Conservation (phyloP, 2,113 vertebrate species). For the Columba janthina region DNA sequence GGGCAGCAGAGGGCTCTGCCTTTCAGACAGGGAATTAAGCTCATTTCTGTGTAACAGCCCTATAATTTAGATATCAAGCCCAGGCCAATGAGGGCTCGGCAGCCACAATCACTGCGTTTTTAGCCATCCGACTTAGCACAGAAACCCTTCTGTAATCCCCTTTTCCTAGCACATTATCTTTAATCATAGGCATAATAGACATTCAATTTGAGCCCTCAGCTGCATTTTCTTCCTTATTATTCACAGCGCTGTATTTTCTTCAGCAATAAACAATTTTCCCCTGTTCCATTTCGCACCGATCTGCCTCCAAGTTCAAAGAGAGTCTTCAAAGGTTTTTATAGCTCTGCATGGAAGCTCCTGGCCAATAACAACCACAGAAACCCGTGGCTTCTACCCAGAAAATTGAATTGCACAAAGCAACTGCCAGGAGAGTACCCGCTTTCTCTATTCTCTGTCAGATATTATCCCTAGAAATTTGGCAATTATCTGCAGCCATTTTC, state of each 20-base stretch:
- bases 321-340: background rate
- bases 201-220: conserved; percentile 22
- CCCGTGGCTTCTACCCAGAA: background rate
- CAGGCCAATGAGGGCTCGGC: conserved; percentile 19
- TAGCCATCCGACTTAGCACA: background rate
- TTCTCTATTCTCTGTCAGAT: conserved; percentile 30
- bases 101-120: background rate
- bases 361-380: background rate
- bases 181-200: conserved; percentile 63
- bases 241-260: conserved; percentile 46
- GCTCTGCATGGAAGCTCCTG: background rate
- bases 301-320: background rate
- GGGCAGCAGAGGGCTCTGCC: background rate
- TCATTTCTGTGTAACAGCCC: conserved; percentile 2
- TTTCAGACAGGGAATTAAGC: background rate
- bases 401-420: background rate
- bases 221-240: conserved; percentile 59
- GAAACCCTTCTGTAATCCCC: background rate
- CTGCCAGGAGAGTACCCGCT: background rate
- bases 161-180: conserved; percentile 49
- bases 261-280: conserved; percentile 51
- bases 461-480: background rate
- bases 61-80: conserved; percentile 32
- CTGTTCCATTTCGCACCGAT: conserved; percentile 12
- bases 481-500: background rate